phyloP scores from a whole-genome alignment of 2,888 invertebrate genomes.

The Caenorhabditis afra region DNA sequence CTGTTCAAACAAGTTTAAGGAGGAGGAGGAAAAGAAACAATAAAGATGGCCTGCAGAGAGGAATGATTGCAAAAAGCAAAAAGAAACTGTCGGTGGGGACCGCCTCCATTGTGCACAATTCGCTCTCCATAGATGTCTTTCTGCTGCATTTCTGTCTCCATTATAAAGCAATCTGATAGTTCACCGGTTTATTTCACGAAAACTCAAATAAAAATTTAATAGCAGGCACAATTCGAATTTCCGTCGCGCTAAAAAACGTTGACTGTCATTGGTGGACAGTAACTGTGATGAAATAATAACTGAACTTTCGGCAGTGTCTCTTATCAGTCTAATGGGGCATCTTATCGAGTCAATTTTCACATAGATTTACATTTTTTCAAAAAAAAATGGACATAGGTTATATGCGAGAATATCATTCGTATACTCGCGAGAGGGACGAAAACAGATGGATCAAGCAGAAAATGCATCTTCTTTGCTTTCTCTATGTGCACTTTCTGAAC shows the following conservation, averaged over 20 bases:
- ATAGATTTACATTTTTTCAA: conserved; percentile 26
- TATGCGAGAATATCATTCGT: background rate
- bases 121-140: no score
- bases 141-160: no score
- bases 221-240: no score
- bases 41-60: background rate
- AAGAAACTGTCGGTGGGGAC: no score
- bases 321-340: conserved; percentile 24
- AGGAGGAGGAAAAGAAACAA: background rate
- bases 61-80: no score
- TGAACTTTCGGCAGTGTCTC: conserved; percentile 45
- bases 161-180: no score
- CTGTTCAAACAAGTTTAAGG: conserved; percentile 8
- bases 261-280: conserved; percentile 31
- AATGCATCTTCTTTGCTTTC: no score
- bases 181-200: no score
- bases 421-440: background rate
- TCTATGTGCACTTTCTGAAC: conserved; percentile 1
- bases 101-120: no score
- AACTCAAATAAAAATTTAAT: no score
- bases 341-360: conserved; percentile 37
- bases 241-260: background rate
- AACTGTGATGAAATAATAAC: conserved; percentile 44
- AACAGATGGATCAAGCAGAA: conserved; percentile 6
- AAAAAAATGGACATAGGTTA: no score